These are phyloP conservation scores for Otolemur crassicaudatus DNA, from an alignment of 2,797 vertebrate species.

Conservation along the genomic window DNA sequence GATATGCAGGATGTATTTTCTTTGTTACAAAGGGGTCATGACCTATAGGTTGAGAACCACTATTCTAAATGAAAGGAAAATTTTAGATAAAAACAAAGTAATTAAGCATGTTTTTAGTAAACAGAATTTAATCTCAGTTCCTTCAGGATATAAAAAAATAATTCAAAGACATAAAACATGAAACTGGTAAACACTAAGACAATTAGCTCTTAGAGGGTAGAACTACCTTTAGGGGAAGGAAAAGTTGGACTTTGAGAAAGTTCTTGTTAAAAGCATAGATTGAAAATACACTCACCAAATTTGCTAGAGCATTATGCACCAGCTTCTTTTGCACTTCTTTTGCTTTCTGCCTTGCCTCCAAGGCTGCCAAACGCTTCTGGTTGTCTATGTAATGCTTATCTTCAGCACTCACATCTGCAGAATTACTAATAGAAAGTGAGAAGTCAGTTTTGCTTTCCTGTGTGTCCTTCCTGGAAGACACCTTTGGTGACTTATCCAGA, in stretches of 20 bases:
- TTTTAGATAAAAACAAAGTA: not conserved
- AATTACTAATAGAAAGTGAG: not conserved
- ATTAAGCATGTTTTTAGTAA: conserved; percentile 14
- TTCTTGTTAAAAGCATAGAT: not conserved
- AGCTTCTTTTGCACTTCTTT: conserved; percentile 92
- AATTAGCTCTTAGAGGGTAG: not conserved
- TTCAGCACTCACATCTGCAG: not conserved
- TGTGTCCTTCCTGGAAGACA: not conserved
- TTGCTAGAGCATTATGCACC: conserved; percentile 93
- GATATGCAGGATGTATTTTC: too few relatives aligned
- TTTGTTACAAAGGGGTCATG: too few relatives aligned
- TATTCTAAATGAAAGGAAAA: conserved; percentile 30
- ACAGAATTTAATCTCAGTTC: not conserved
- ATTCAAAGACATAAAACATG: not conserved
- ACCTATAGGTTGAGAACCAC: too few relatives aligned
- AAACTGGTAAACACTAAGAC: not conserved
- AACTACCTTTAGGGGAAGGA: not conserved
- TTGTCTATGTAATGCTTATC: conserved; percentile 92
- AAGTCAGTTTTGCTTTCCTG: conserved; percentile 18
- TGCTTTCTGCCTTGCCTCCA: conserved; percentile 91
- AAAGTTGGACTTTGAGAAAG: not conserved
- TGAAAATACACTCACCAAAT: conserved; percentile 89
- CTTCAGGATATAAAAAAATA: not conserved
- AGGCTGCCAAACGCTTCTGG: conserved; percentile 93
- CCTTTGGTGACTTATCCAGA: not conserved